Conservation (phyloP, 2,797 vertebrate genomes). For the Argyrosomus regius region DNA sequence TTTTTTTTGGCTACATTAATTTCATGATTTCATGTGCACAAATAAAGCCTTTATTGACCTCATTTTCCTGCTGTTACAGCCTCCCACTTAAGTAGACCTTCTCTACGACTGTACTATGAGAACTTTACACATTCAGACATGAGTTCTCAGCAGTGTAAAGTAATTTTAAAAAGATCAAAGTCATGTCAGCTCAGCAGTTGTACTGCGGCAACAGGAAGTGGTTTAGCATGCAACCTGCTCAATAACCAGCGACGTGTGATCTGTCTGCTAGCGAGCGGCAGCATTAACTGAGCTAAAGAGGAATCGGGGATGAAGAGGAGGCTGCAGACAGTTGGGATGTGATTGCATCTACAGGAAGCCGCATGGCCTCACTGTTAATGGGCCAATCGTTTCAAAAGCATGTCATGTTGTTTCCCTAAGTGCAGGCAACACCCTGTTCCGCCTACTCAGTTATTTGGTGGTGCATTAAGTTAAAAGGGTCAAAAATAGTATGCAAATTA, state of each 20-base stretch:
- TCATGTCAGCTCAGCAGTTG: neutral
- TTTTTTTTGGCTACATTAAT: constrained; percentile 36
- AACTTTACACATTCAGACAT: constrained; percentile 1
- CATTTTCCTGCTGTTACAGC: neutral
- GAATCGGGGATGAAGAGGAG: constrained; percentile 33
- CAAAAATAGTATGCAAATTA: constrained; percentile 25
- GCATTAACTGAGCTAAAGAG: constrained; percentile 16
- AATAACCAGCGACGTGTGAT: constrained; percentile 33
- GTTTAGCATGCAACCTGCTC: constrained; percentile 38
- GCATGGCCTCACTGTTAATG: constrained; percentile 47
- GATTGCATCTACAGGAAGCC: constrained; percentile 75
- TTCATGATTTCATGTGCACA: constrained; percentile 17
- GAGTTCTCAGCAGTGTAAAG: neutral
- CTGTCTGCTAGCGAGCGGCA: constrained; percentile 25
- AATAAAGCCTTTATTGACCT: neutral
- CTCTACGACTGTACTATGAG: neutral
- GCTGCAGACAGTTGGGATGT: constrained; percentile 23
- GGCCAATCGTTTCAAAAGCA: constrained; percentile 54
- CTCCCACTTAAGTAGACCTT: neutral
- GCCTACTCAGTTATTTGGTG: constrained; percentile 14
- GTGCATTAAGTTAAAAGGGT: constrained; percentile 20
- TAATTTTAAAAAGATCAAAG: constrained; percentile 28
- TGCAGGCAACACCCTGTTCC: constrained; percentile 41
- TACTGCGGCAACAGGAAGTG: constrained; percentile 66
- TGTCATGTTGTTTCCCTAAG: constrained; percentile 43